Evolutionary conservation across 2,888 invertebrate species (phyloP), one percentile per base, ranked within the genome.

Genomic region (Lamellibrachia columna): DNA sequence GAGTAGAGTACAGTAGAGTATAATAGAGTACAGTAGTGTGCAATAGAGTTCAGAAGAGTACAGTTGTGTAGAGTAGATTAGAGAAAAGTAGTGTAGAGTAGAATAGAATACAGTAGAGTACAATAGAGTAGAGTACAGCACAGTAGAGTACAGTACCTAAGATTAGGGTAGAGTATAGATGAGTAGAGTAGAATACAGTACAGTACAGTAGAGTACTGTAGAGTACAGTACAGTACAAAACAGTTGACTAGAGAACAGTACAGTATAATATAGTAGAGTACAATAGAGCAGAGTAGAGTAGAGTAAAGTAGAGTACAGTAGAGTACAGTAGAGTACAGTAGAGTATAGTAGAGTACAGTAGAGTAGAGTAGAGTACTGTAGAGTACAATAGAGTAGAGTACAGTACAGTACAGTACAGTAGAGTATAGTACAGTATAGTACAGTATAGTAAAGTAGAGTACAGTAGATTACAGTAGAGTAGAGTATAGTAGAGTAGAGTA

Each of bases 21-120:
- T n/a, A n/a, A 90, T 93, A 93, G 52, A 93, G 90, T 91, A 93
- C 92, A 94, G 93, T 55, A 93, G 53, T 92, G 93, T 92, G 92
- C 92, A 93, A 92, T 93, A 93, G 90, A 93, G 93, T 92, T 92
- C 90, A 93, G 93, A 92, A 92, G 52, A 94, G 93, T 92, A 92
- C 92, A 94, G 93, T 92, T 93, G 28, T 92, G 93, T 91, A 93
- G 90, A 94, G 92, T 92, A 94, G 91, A 94, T 91, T 60, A 91
- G 91, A 94, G 92, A 92, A 92, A 40, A 94, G 93, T 93, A 93
- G 92, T 93, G 91, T 90, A 91, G 52, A 93, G 92, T 55, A 93
- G 90, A 93, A 92, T 75, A 93, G 55, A 94, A 93, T 92, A 94
- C 53, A 93, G 93, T 91, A 93, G 52, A 93, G 92, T 92, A 92